Conservation (phyloP, 2,113 vertebrate species). For the Falcunculus frontatus region DNA sequence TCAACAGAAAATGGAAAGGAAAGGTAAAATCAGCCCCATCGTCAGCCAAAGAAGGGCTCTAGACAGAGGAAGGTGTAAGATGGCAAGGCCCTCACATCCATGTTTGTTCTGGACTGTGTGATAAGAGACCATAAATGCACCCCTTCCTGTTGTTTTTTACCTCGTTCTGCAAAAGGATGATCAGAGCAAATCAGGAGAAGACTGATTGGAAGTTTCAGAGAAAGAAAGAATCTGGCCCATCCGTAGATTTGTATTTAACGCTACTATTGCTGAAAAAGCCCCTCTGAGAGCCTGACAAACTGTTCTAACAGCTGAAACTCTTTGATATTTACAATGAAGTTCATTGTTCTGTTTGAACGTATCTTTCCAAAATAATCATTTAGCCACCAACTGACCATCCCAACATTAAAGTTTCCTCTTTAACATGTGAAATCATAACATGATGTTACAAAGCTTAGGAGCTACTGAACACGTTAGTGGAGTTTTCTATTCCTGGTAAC, state of each 20-base stretch:
- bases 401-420: not conserved
- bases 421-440: not conserved
- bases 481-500: not conserved
- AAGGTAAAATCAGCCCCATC: not conserved
- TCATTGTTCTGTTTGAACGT: not conserved
- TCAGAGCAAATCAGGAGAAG: not conserved
- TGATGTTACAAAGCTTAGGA: not conserved
- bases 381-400: not conserved
- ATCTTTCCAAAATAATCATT: not conserved
- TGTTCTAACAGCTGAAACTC: not conserved
- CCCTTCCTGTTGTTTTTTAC: not conserved
- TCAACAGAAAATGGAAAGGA: not conserved
- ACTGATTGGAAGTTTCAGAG: not conserved
- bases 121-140: rapidly evolving
- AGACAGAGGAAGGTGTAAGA: not conserved
- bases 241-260: not conserved
- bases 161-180: not conserved
- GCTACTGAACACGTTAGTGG: not conserved
- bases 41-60: not conserved
- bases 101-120: not conserved
- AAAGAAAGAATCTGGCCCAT: not conserved
- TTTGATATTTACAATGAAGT: not conserved
- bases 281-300: not conserved
- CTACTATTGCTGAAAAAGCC: not conserved
- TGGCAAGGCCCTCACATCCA: not conserved